Evolutionary conservation across 2,888 invertebrate species (phyloP).

Genomic region (Protonemura montana): DNA sequence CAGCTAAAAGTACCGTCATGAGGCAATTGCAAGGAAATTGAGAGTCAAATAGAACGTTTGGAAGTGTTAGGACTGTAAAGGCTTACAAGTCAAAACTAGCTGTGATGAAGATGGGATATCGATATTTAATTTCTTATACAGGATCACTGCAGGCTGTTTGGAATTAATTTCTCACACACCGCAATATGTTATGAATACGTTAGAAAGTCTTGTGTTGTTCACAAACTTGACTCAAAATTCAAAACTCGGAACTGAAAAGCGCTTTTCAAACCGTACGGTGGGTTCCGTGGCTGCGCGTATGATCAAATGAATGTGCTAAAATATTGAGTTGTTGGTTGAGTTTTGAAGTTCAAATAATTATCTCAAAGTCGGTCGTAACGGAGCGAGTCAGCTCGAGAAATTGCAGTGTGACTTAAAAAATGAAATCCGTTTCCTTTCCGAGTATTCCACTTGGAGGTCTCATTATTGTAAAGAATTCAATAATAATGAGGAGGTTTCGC

Average conservation of each 20-base stretch:
- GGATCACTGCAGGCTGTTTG: no score
- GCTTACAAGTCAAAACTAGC: no score
- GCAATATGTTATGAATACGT: neutral
- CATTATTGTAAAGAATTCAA: neutral
- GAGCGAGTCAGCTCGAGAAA: neutral
- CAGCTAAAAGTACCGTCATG: no score
- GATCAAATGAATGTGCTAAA: neutral
- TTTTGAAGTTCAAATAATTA: neutral
- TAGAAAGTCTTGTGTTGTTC: neutral
- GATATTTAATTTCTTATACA: no score
- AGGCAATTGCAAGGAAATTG: no score
- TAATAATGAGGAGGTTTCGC: no score
- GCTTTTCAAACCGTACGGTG: neutral
- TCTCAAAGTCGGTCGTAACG: neutral
- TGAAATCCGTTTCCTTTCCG: neutral
- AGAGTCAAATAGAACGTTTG: no score
- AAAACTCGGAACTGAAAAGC: neutral
- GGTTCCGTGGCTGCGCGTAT: no score
- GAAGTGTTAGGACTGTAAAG: no score
- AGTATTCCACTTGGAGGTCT: neutral
- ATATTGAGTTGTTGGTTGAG: neutral
- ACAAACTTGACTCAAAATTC: neutral
- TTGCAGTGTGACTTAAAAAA: neutral
- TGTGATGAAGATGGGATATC: no score
- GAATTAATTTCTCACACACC: neutral